These are phyloP conservation scores for Peromyscus maniculatus DNA, from an alignment of 2,113 vertebrate species.

Conservation along the genomic window DNA sequence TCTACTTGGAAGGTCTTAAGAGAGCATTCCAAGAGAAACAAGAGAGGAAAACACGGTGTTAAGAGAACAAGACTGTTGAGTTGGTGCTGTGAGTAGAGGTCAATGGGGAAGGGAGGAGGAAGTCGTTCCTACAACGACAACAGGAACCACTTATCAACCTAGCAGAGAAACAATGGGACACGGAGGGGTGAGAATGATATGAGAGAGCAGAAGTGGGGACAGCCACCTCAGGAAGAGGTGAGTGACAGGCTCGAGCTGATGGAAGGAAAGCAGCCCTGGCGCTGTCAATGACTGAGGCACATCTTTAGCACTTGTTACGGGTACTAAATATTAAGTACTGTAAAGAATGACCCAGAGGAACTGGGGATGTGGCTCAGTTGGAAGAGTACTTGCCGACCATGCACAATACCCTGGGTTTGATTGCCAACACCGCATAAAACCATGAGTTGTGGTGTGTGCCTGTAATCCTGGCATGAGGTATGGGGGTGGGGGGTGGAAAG, in stretches of 20 bases:
- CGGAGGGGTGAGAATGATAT: not conserved
- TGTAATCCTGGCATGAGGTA: not conserved
- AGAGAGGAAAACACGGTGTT: not conserved
- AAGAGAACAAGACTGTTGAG: not conserved
- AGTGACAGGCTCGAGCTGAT: not conserved
- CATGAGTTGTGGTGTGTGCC: not conserved
- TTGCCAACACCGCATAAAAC: not conserved
- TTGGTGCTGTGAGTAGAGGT: not conserved
- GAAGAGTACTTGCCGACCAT: not conserved
- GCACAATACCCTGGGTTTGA: not conserved
- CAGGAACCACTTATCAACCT: not conserved
- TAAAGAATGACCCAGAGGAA: slow-evolving; percentile 24
- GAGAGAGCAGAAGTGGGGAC: no score
- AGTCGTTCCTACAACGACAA: not conserved
- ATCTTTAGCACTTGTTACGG: not conserved
- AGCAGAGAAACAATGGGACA: not conserved
- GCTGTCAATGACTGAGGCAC: not conserved
- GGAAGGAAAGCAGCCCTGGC: not conserved
- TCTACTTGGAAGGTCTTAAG: not conserved
- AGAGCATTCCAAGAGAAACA: not conserved
- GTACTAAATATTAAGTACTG: not conserved
- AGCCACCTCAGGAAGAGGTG: not conserved
- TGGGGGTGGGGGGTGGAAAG: not conserved
- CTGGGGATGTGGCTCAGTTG: not conserved
- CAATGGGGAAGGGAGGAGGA: not conserved